phyloP scores from a whole-genome alignment of 1,140 invertebrate genomes.

The Zeugodacus cucurbitae region DNA sequence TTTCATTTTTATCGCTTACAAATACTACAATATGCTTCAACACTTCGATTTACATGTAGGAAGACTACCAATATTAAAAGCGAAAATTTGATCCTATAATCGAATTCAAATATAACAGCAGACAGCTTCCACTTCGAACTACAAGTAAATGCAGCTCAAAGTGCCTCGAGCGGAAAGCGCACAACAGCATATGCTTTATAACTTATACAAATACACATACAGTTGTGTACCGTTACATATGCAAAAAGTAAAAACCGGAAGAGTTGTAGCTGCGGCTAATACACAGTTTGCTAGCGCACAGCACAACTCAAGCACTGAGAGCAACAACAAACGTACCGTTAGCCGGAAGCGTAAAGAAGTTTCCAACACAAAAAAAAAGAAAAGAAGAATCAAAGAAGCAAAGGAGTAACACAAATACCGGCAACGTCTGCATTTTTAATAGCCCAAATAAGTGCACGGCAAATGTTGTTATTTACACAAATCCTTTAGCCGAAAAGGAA shows the following conservation, averaged over 20 bases:
- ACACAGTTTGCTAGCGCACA: too few relatives aligned
- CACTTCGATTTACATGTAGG: too few relatives aligned
- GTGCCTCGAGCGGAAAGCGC: too few relatives aligned
- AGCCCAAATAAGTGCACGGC: not conserved
- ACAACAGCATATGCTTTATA: too few relatives aligned
- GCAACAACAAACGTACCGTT: not conserved
- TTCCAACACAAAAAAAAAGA: not conserved
- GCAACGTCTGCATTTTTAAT: not conserved
- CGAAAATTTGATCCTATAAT: not conserved
- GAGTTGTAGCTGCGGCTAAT: not conserved
- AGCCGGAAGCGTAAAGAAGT: not conserved
- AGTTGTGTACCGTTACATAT: too few relatives aligned
- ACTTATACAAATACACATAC: too few relatives aligned
- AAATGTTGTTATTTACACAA: not conserved
- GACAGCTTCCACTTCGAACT: not conserved
- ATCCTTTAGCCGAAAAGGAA: not conserved
- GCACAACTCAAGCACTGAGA: not conserved
- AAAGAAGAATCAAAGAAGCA: too few relatives aligned
- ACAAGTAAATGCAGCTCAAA: too few relatives aligned
- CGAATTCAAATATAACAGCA: not conserved
- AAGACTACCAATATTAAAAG: not conserved
- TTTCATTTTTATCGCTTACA: too few relatives aligned
- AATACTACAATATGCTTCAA: too few relatives aligned
- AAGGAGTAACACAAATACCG: not conserved
- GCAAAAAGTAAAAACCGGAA: not conserved